phyloP scores from a whole-genome alignment of 2,888 invertebrate species.

The Drosophila neutralis region DNA sequence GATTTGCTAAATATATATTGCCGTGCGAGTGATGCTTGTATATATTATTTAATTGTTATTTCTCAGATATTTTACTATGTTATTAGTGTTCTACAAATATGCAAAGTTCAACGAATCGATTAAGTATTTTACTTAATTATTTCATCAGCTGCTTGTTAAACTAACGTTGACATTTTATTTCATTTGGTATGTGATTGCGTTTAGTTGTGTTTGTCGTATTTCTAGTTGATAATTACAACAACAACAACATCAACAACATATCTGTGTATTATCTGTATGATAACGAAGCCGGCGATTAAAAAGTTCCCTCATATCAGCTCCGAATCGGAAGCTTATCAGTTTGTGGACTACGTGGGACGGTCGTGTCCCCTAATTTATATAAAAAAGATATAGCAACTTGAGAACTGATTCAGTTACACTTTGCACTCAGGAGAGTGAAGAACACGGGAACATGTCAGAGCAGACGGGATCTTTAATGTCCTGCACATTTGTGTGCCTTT shows the following conservation, averaged over 20 bases:
- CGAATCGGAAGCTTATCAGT: slow-evolving; percentile 36
- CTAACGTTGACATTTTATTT: slow-evolving; percentile 15
- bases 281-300: slow-evolving; percentile 21
- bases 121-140: slow-evolving; percentile 4
- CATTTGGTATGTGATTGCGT: neutral
- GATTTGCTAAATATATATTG: neutral
- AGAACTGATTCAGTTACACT: slow-evolving; percentile 5
- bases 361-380: slow-evolving; percentile 8
- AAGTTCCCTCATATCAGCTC: slow-evolving; percentile 20
- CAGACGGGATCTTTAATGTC: slow-evolving; percentile 4
- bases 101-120: slow-evolving; percentile 15
- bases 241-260: no score
- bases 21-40: neutral
- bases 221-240: neutral
- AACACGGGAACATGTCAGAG: slow-evolving; percentile 24
- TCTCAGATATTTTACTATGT: neutral
- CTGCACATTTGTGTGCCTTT: slow-evolving; percentile 47
- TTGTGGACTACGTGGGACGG: neutral
- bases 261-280: neutral
- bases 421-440: neutral
- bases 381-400: slow-evolving; percentile 26
- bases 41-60: neutral
- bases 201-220: slow-evolving; percentile 26
- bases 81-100: neutral
- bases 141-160: slow-evolving; percentile 27